Evolutionary conservation across 2,113 vertebrate genomes (phyloP).

Genomic region (Chaetops frenatus): DNA sequence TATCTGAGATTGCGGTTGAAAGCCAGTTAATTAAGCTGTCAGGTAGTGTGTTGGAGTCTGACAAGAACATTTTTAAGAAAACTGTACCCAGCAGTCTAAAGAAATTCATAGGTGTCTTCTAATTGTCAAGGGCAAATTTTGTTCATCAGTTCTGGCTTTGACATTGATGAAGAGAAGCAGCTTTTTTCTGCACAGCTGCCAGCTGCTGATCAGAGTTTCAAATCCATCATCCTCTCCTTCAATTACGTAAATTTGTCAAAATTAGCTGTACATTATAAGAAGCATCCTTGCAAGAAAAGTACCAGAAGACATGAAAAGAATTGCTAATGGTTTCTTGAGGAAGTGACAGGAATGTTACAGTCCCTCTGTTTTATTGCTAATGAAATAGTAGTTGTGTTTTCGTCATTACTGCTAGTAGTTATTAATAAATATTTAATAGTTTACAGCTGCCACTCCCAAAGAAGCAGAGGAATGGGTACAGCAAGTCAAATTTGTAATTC

Average conservation of each 20-base stretch:
- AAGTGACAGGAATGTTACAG: constrained; percentile 62
- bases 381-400: constrained; percentile 37
- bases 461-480: constrained; percentile 96
- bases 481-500: constrained; percentile 87
- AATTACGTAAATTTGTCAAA: constrained; percentile 88
- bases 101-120: constrained; percentile 86
- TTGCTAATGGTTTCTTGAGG: constrained; percentile 74
- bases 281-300: constrained; percentile 85
- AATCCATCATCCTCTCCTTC: constrained; percentile 85
- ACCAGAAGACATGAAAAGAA: constrained; percentile 78
- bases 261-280: constrained; percentile 85
- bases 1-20: constrained; percentile 83
- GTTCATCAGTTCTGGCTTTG: constrained; percentile 81
- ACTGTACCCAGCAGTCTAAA: constrained; percentile 80
- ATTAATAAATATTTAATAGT: constrained; percentile 73
- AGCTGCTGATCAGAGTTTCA: constrained; percentile 84
- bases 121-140: constrained; percentile 86
- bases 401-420: constrained; percentile 19
- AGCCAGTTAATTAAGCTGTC: constrained; percentile 87
- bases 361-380: constrained; percentile 28
- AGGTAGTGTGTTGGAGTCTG: constrained; percentile 81
- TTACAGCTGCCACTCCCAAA: constrained; percentile 86
- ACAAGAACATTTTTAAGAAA: constrained; percentile 85
- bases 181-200: constrained; percentile 81
- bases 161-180: constrained; percentile 86